phyloP scores from a whole-genome alignment of 1,140 invertebrate species.

The Drosophila erecta region DNA sequence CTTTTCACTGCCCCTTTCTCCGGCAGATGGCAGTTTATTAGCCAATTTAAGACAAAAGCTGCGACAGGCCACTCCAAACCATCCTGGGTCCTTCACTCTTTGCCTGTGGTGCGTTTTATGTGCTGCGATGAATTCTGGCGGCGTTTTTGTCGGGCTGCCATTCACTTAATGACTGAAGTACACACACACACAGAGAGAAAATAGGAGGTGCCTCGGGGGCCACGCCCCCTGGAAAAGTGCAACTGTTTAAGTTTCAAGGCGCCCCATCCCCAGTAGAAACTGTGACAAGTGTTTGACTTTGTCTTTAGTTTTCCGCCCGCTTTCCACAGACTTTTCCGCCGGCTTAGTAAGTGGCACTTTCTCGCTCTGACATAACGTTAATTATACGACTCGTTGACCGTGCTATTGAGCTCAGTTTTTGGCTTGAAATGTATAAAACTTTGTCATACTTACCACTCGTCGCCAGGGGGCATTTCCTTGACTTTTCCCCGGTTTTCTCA shows the following conservation, averaged over 20 bases:
- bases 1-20: slow-evolving; percentile 9
- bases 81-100: slow-evolving; percentile 6
- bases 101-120: slow-evolving; percentile 76
- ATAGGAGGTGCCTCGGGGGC: background rate
- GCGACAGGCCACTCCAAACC: slow-evolving; percentile 50
- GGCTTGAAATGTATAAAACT: slow-evolving; percentile 73
- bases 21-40: slow-evolving; percentile 75
- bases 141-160: slow-evolving; percentile 66
- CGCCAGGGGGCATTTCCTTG: slow-evolving; percentile 11
- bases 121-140: slow-evolving; percentile 79
- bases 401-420: slow-evolving; percentile 64
- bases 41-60: slow-evolving; percentile 77
- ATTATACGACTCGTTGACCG: slow-evolving; percentile 81
- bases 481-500: slow-evolving; percentile 1
- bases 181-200: slow-evolving; percentile 13
- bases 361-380: slow-evolving; percentile 61
- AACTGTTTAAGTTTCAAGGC: slow-evolving; percentile 55
- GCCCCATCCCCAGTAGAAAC: slow-evolving; percentile 19
- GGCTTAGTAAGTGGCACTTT: slow-evolving; percentile 34
- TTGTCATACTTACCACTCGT: slow-evolving; percentile 58
- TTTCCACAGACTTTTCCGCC: slow-evolving; percentile 8
- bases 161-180: slow-evolving; percentile 70
- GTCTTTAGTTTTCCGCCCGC: slow-evolving; percentile 61
- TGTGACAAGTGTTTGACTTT: slow-evolving; percentile 78
- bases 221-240: slow-evolving; percentile 65